Conservation (phyloP, 2,797 vertebrate genomes). For the Galaxias olidus region DNA sequence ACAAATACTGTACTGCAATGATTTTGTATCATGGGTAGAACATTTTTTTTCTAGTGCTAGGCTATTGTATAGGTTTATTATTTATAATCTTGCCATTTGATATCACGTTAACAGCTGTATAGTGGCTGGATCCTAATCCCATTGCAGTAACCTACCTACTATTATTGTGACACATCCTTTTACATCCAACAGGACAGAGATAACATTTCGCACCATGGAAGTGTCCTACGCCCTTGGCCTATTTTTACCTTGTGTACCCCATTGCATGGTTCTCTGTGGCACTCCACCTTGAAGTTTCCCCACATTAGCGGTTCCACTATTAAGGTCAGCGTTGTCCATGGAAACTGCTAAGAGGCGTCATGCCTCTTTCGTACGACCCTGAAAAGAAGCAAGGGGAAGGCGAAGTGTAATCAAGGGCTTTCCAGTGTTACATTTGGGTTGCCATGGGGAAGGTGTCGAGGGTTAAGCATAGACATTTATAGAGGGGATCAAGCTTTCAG, state of each 20-base stretch:
- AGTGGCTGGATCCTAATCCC: too few relatives aligned
- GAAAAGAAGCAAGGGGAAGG: slow-evolving; percentile 17
- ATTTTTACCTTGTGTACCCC: slow-evolving; percentile 5
- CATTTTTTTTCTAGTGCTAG: too few relatives aligned
- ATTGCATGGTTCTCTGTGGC: background rate
- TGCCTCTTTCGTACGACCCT: slow-evolving; percentile 4
- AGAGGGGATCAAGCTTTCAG: slow-evolving; percentile 6
- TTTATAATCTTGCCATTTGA: too few relatives aligned
- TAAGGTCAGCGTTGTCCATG: slow-evolving; percentile 4
- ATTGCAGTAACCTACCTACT: too few relatives aligned
- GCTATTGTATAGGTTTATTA: too few relatives aligned
- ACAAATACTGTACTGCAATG: too few relatives aligned
- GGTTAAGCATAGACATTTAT: slow-evolving; percentile 18
- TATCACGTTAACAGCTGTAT: too few relatives aligned
- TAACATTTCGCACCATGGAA: background rate
- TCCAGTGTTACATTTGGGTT: slow-evolving; percentile 34
- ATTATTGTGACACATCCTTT: too few relatives aligned
- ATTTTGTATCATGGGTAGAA: too few relatives aligned
- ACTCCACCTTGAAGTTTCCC: background rate
- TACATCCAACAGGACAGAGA: too few relatives aligned
- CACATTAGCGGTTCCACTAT: slow-evolving; percentile 4
- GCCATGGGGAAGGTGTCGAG: slow-evolving; percentile 30
- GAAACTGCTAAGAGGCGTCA: slow-evolving; percentile 12
- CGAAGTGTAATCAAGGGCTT: slow-evolving; percentile 31
- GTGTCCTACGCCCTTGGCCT: background rate